Evolutionary conservation across 1,140 invertebrate genomes (phyloP).

Genomic region (Helicoverpa armigera): DNA sequence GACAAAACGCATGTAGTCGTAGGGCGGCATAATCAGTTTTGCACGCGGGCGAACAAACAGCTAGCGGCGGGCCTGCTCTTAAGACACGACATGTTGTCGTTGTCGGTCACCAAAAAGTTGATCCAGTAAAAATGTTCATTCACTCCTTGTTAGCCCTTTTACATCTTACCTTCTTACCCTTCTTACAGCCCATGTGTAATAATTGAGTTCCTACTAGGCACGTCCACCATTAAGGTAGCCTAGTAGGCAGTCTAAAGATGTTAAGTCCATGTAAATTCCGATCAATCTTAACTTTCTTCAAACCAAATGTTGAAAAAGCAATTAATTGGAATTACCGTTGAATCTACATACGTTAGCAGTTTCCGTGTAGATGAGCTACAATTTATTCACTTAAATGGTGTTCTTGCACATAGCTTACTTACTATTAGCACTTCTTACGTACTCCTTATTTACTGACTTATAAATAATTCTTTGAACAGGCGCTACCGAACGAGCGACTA

Average conservation of each 20-base stretch:
- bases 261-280: conserved; percentile 24
- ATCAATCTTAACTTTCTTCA: conserved; percentile 5
- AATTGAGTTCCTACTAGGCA: no score
- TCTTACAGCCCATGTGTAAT: no score
- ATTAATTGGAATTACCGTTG: conserved; percentile 15
- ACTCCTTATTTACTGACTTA: neutral
- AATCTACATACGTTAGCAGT: conserved; percentile 12
- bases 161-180: neutral
- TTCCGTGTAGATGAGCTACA: conserved; percentile 15
- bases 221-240: neutral
- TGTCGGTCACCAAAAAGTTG: no score
- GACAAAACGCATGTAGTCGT: no score
- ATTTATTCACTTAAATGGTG: conserved; percentile 18
- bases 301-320: conserved; percentile 1
- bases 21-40: no score
- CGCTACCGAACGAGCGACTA: neutral
- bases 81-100: no score
- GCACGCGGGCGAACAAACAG: no score
- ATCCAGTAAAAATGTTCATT: no score
- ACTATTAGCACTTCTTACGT: neutral
- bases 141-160: neutral
- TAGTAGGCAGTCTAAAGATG: neutral
- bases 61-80: no score
- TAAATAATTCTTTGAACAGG: neutral
- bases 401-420: neutral